A percentile compares a stretch with the other conserved stretches of the same genome.
Conservation (phyloP, 2,797 vertebrate species). For the Enteromius fasciolatus region DNA sequence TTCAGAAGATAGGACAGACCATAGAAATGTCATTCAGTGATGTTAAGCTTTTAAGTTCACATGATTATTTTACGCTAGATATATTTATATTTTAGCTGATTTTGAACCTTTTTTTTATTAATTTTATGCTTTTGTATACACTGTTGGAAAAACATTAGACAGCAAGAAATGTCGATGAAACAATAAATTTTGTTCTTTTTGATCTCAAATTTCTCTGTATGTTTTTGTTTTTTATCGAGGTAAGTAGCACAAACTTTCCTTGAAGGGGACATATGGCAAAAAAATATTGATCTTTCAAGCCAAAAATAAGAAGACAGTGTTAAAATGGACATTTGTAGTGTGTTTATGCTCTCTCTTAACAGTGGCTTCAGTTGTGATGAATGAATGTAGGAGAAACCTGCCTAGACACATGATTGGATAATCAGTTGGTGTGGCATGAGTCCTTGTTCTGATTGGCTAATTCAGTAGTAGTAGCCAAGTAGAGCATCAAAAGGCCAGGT, state of each 20-base stretch:
- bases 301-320: background rate
- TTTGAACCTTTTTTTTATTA: constrained; percentile 38
- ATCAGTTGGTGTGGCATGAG: background rate
- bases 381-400: constrained; percentile 9
- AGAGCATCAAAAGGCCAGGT: background rate
- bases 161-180: constrained; percentile 51
- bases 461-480: background rate
- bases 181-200: constrained; percentile 13
- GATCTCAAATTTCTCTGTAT: background rate
- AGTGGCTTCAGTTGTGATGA: constrained; percentile 1
- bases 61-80: constrained; percentile 22
- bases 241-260: constrained; percentile 1
- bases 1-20: constrained; percentile 39
- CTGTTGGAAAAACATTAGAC: constrained; percentile 43
- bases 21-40: constrained; percentile 32
- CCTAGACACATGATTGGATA: constrained; percentile 2
- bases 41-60: background rate
- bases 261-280: background rate
- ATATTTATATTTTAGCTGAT: constrained; percentile 49
- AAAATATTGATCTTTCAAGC: background rate
- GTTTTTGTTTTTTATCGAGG: background rate
- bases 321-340: background rate
- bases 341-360: background rate
- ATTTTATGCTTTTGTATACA: constrained; percentile 50
- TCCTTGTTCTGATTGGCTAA: constrained; percentile 12